Evolutionary conservation across 1,140 invertebrate genomes (phyloP).

Genomic region (Leptinotarsa texana): DNA sequence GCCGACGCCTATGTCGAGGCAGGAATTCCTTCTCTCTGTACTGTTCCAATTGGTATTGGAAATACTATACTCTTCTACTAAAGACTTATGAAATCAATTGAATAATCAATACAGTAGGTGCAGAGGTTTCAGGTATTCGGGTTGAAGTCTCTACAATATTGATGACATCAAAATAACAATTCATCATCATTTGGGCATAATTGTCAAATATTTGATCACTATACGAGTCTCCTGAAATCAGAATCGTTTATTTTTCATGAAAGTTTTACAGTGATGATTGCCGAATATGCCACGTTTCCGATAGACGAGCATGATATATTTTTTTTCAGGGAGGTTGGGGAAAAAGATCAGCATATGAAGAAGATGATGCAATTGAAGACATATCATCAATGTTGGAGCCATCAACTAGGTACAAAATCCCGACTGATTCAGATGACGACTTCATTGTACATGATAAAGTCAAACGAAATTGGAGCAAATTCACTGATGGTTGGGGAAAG

Average conservation of each 20-base stretch:
- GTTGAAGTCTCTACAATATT: not conserved
- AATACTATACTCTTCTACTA: no score
- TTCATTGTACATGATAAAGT: slow-evolving; percentile 52
- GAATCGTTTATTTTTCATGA: not conserved
- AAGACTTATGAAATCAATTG: no score
- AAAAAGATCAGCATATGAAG: slow-evolving; percentile 51
- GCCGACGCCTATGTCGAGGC: no score
- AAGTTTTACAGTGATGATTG: no score
- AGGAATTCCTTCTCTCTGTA: no score
- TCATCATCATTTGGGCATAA: no score
- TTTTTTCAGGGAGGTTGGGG: slow-evolving; percentile 54
- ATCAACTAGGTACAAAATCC: slow-evolving; percentile 32
- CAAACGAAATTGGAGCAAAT: slow-evolving; percentile 66
- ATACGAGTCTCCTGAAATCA: not conserved
- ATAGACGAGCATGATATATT: not conserved
- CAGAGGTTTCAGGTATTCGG: not conserved
- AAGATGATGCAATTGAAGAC: slow-evolving; percentile 44
- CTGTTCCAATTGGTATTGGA: no score
- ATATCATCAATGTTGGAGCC: slow-evolving; percentile 39
- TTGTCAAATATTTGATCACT: no score
- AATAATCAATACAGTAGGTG: no score
- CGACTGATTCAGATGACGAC: slow-evolving; percentile 35
- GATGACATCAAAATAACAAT: no score
- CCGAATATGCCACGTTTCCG: no score
- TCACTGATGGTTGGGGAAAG: slow-evolving; percentile 66